Percentiles rank a stretch among this genome's conserved stretches.
Evolutionary conservation across 2,888 invertebrate species (phyloP).

Genomic region (Tetropium fuscum): DNA sequence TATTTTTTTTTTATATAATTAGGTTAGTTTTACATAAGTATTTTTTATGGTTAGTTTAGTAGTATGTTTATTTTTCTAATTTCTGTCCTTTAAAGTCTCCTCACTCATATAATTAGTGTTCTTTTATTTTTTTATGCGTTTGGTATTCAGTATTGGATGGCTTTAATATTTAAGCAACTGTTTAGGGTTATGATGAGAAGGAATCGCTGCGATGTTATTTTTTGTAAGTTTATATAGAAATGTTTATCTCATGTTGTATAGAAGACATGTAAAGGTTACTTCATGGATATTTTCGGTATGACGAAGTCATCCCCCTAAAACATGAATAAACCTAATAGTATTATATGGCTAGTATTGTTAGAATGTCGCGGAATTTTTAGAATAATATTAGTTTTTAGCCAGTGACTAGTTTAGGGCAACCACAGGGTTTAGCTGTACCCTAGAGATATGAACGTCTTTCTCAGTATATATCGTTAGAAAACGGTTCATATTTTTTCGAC

Average conservation of each 20-base stretch:
- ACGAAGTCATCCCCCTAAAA: not conserved
- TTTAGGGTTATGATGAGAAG: constrained; percentile 53
- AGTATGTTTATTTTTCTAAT: constrained; percentile 36
- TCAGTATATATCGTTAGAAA: constrained; percentile 37
- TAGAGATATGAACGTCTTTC: constrained; percentile 59
- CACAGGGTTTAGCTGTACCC: constrained; percentile 67
- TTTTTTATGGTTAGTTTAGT: constrained; percentile 43
- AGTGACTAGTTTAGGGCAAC: constrained; percentile 65
- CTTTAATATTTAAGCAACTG: constrained; percentile 59
- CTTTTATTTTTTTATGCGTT: constrained; percentile 45
- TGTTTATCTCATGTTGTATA: constrained; percentile 56
- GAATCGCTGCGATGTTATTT: constrained; percentile 61
- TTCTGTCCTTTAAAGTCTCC: constrained; percentile 34
- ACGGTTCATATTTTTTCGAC: constrained; percentile 45
- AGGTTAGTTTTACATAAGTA: constrained; percentile 42
- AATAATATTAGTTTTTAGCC: constrained; percentile 61
- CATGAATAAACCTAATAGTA: constrained; percentile 45
- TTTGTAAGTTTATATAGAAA: constrained; percentile 63
- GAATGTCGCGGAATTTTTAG: constrained; percentile 62
- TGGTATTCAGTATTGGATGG: constrained; percentile 62
- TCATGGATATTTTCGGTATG: constrained; percentile 16
- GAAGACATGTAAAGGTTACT: constrained; percentile 39
- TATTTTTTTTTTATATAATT: constrained; percentile 40
- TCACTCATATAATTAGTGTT: constrained; percentile 40
- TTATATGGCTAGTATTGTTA: constrained; percentile 62